Conservation (phyloP, 2,797 vertebrate genomes). For the Trachurus trachurus region DNA sequence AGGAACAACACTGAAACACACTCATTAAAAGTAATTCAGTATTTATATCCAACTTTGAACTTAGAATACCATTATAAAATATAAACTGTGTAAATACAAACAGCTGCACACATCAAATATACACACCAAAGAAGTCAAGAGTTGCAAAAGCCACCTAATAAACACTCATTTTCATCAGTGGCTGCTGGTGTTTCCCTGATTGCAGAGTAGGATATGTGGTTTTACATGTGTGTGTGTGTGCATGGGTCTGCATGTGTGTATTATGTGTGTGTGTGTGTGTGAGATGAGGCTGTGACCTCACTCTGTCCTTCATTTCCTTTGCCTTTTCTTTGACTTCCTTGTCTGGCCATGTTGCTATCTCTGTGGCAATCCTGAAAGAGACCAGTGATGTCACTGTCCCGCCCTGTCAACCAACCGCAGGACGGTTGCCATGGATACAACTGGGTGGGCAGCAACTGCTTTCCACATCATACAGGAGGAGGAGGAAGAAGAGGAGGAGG, state of each 20-base stretch:
- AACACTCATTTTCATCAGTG: not conserved
- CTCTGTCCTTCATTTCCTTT: not conserved
- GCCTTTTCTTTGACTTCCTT: constrained; percentile 6
- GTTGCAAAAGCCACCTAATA: not conserved
- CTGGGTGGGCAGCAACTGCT: constrained; percentile 60
- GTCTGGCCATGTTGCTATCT: constrained; percentile 49
- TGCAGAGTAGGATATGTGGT: not conserved
- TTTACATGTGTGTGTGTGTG: not conserved
- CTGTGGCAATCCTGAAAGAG: constrained; percentile 46
- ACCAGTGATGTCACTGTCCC: constrained; percentile 65
- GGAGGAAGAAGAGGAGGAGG: constrained; percentile 67
- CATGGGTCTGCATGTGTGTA: not conserved
- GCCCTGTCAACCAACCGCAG: constrained; percentile 59
- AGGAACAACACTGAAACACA: not conserved
- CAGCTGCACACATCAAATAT: not conserved
- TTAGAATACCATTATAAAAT: not conserved
- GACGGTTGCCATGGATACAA: constrained; percentile 65
- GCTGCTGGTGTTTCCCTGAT: not conserved
- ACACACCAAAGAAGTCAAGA: not conserved
- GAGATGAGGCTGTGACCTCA: constrained; percentile 24
- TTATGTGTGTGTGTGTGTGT: not conserved
- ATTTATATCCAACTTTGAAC: constrained; percentile 1
- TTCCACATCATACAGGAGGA: constrained; percentile 69
- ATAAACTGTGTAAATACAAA: not conserved
- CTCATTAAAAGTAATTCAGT: not conserved